Percentiles rank a stretch among this genome's conserved stretches.
Evolutionary conservation across 2,113 vertebrate genomes (phyloP).

Genomic region (Clarias gariepinus): DNA sequence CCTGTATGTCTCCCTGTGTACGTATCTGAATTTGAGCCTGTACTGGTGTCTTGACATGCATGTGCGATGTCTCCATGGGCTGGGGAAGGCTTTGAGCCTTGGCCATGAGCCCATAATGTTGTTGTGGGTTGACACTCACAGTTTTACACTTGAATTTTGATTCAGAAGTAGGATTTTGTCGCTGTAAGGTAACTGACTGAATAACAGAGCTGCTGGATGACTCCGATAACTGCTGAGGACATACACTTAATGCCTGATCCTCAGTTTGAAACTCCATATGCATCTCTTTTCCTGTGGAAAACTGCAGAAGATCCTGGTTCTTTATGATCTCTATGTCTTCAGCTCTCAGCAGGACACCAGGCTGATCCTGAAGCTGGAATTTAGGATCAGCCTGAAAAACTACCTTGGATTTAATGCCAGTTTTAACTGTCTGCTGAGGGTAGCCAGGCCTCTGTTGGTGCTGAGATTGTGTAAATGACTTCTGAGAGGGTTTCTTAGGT

Average conservation of each 20-base stretch:
- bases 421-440: conserved; percentile 24
- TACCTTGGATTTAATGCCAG: background rate
- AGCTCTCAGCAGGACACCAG: background rate
- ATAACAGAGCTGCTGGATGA: background rate
- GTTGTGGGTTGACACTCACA: background rate
- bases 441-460: background rate
- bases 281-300: background rate
- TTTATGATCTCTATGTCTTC: conserved; percentile 7
- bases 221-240: background rate
- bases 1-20: background rate
- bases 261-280: background rate
- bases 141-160: background rate
- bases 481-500: conserved; percentile 1
- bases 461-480: background rate
- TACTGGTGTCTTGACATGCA: conserved; percentile 16
- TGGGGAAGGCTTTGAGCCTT: conserved; percentile 23
- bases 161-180: background rate
- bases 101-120: background rate
- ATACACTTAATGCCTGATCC: conserved; percentile 15
- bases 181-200: background rate
- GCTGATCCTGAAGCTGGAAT: background rate
- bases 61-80: conserved; percentile 13
- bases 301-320: conserved; percentile 14
- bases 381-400: background rate
- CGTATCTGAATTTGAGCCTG: background rate